Percentiles rank a stretch among this genome's conserved stretches.
phyloP scores from a whole-genome alignment of 2,113 vertebrate genomes.

The Calonectris borealis region DNA sequence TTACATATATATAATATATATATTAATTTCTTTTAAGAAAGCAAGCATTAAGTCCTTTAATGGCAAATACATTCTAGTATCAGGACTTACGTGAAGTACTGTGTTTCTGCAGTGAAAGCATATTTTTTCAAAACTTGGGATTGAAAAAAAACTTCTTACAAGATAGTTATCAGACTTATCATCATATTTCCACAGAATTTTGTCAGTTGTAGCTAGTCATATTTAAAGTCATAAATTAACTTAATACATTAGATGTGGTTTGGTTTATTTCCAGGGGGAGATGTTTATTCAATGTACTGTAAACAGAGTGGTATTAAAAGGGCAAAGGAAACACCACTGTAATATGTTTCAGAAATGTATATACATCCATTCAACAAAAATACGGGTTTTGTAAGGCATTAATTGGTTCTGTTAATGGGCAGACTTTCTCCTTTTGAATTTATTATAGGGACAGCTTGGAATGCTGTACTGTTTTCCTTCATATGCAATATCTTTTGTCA shows the following conservation, averaged over 20 bases:
- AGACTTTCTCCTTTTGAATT: neutral
- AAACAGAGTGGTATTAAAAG: neutral
- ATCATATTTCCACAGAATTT: neutral
- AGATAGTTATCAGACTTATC: neutral
- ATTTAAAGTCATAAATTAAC: neutral
- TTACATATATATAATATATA: neutral
- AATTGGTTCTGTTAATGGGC: neutral
- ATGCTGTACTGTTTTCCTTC: neutral
- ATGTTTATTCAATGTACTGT: neutral
- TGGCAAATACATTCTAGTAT: neutral
- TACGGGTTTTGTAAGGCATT: neutral
- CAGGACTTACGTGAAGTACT: neutral
- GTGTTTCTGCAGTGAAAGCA: neutral
- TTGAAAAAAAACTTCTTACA: neutral
- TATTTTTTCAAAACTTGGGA: neutral
- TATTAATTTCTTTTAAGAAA: neutral
- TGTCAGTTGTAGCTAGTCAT: neutral
- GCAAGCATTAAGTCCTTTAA: neutral
- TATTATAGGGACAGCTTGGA: neutral
- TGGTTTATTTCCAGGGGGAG: neutral
- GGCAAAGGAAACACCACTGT: neutral
- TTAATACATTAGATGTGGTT: neutral
- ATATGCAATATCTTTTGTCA: neutral
- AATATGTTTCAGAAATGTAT: neutral
- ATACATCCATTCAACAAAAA: neutral